Conservation (phyloP, 2,113 vertebrate species). For the Acrocephalus arundinaceus region DNA sequence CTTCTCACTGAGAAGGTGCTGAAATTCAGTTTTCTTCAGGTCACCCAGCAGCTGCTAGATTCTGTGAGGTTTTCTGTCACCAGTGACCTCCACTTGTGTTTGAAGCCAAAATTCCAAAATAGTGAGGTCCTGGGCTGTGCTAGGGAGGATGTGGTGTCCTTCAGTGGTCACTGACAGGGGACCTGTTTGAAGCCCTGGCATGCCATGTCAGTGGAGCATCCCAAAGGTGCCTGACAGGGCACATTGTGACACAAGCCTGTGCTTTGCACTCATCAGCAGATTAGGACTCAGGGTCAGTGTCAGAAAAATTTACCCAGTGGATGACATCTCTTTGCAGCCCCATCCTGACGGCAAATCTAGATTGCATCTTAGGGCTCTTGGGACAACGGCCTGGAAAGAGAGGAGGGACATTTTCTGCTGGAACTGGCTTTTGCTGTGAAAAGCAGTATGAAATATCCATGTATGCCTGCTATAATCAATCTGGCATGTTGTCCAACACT, state of each 20-base stretch:
- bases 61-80: background rate
- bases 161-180: accelerated
- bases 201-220: too few species aligned
- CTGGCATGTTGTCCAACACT: background rate
- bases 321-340: background rate
- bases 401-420: background rate
- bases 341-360: background rate
- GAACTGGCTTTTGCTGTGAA: background rate
- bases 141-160: background rate
- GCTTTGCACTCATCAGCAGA: background rate
- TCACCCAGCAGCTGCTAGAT: background rate
- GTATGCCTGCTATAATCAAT: background rate
- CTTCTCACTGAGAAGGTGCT: background rate
- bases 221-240: accelerated
- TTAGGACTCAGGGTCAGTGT: background rate
- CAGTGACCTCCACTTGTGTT: background rate
- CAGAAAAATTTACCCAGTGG: background rate
- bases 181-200: background rate
- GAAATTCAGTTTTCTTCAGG: background rate
- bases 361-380: background rate
- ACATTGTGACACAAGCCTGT: background rate
- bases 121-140: background rate
- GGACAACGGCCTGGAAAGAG: background rate
- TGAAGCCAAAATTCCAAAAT: background rate
- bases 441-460: background rate